phyloP scores from a whole-genome alignment of 2,797 vertebrate species.

The Sebastes flavidus region DNA sequence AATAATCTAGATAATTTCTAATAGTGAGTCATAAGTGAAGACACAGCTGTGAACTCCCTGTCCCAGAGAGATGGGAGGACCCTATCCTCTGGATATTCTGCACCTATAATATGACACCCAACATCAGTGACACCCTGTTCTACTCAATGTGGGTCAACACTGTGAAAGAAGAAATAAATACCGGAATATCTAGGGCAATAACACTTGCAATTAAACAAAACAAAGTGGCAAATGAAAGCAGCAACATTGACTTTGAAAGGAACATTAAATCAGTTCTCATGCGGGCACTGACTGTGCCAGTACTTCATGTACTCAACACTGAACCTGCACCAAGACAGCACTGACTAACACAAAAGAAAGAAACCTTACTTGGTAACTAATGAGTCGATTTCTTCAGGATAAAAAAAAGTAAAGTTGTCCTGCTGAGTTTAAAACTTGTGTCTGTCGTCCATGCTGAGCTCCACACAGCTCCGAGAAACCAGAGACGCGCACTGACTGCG shows the following conservation, averaged over 20 bases:
- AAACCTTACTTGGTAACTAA: slow-evolving; percentile 27
- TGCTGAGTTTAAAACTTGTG: slow-evolving; percentile 17
- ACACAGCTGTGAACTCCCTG: not conserved
- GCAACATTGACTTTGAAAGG: not conserved
- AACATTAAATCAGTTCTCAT: not conserved
- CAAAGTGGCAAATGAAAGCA: not conserved
- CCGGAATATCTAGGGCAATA: not conserved
- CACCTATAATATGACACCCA: slow-evolving; percentile 18
- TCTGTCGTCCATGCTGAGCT: slow-evolving; percentile 23
- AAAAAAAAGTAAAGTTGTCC: not conserved
- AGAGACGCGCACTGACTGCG: slow-evolving; percentile 15
- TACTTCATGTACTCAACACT: not conserved
- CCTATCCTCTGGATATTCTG: not conserved
- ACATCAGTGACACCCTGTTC: not conserved
- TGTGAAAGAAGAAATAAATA: not conserved
- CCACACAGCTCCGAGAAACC: slow-evolving; percentile 33
- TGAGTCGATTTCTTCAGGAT: not conserved
- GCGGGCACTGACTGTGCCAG: not conserved
- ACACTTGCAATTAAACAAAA: not conserved
- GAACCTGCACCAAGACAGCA: not conserved
- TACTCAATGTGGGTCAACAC: not conserved
- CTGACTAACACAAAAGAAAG: not conserved
- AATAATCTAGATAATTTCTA: not conserved
- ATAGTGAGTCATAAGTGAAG: not conserved
- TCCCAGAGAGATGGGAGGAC: not conserved